phyloP scores from a whole-genome alignment of 1,140 invertebrate species.

The Heliconius congener region DNA sequence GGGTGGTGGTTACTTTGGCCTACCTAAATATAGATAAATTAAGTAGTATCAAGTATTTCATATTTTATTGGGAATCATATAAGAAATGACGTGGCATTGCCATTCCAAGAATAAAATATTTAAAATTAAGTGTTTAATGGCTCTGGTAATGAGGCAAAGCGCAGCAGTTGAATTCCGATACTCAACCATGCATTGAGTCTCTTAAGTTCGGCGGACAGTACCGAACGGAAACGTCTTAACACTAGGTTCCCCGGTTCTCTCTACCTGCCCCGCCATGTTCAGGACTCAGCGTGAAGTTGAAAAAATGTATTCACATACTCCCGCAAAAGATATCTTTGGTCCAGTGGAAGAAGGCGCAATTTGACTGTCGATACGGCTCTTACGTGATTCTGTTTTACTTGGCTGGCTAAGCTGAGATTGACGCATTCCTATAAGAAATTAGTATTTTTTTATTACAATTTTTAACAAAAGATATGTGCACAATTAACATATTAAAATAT shows the following conservation, averaged over 20 bases:
- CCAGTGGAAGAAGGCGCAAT: not conserved
- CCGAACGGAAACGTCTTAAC: not conserved
- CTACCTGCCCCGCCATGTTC: not conserved
- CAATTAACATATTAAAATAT: not conserved
- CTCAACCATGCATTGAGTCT: too few relatives aligned
- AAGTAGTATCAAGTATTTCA: too few relatives aligned
- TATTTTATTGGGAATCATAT: too few relatives aligned
- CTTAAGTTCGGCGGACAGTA: not conserved
- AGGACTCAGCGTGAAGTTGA: not conserved
- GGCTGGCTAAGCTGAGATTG: not conserved
- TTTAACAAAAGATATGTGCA: too few relatives aligned
- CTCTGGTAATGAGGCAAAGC: too few relatives aligned
- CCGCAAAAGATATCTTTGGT: conserved; percentile 2
- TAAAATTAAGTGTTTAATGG: too few relatives aligned
- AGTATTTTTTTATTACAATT: not conserved
- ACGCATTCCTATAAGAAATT: not conserved
- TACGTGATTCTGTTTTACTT: not conserved
- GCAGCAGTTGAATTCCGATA: too few relatives aligned
- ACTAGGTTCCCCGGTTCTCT: not conserved
- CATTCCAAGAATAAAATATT: too few relatives aligned
- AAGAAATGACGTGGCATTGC: too few relatives aligned
- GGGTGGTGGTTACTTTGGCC: too few relatives aligned
- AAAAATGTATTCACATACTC: not conserved
- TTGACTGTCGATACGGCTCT: conserved; percentile 2
- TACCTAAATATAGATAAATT: too few relatives aligned